Evolutionary conservation across 2,888 invertebrate species (phyloP), one percentile per base, ranked within the genome.

Genomic region (Willowsia nigromaculata): DNA sequence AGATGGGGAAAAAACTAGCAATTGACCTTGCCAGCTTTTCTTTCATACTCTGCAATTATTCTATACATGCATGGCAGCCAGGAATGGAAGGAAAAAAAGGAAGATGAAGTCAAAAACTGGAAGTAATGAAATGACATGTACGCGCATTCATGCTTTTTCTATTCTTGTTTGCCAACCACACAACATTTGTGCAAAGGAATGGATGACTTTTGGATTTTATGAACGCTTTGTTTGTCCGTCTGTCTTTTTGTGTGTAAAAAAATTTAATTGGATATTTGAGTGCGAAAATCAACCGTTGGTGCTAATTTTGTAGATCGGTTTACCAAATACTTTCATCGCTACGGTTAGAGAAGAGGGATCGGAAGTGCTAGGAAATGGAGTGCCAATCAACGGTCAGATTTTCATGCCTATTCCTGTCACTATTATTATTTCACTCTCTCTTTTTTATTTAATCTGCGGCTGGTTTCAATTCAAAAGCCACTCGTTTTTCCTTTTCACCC

Each of bases 301-400:
- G n/a, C n/a, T n/a, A n/a, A n/a, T n/a, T n/a, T n/a, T n/a, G n/a
- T n/a, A n/a, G n/a, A n/a, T n/a, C n/a, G n/a, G n/a, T n/a, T n/a
- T n/a, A n/a, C n/a, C n/a, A n/a, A n/a, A n/a, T n/a, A n/a, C n/a
- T n/a, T n/a, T n/a, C n/a, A n/a, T n/a, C n/a, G n/a, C n/a, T n/a
- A n/a, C n/a, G n/a, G n/a, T n/a, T n/a, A n/a, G n/a, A 74, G 74
- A 50, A 68, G 30, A 13, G 68, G 37, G 68, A 80, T 76, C 76
- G 85, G 76, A 85, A 78, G 37, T 82, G 59, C 74, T 40, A 81
- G 88, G 88, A 88, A 88, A 88, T 88, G 74, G 88, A 88, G 76
- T 88, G 88, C 88, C 88, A 88, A 88, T 88, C 88, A 88, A 88
- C 50, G 83, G 68, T 88, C 88, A 88, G 56, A 82, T 82, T 81